A percentile compares a stretch with the other conserved stretches of the same genome.
Evolutionary conservation across 2,888 invertebrate species (phyloP).

Genomic region (Drosophila bunnanda): DNA sequence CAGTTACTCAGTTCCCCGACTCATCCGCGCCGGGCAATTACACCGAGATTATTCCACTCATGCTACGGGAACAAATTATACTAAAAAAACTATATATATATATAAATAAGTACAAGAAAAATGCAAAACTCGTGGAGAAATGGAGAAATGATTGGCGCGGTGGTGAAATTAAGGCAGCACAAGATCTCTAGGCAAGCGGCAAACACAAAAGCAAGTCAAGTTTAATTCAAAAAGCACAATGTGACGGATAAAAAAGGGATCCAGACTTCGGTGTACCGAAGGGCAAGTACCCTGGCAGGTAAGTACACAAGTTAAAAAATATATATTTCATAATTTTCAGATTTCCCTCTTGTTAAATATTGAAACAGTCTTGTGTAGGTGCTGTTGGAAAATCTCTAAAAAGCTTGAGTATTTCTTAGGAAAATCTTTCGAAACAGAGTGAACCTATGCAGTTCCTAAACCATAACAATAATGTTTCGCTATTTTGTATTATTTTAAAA

Average conservation of each 20-base stretch:
- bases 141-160: conserved; percentile 8
- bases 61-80: conserved; percentile 47
- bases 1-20: conserved; percentile 40
- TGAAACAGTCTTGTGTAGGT: too few species aligned
- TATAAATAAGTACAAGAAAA: conserved; percentile 2
- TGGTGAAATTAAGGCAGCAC: conserved; percentile 24
- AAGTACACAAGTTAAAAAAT: too few species aligned
- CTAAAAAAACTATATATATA: conserved; percentile 14
- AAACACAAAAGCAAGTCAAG: conserved; percentile 25
- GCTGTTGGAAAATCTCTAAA: background rate
- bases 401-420: background rate
- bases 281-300: conserved; percentile 29
- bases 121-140: conserved; percentile 37
- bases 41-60: conserved; percentile 52
- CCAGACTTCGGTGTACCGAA: conserved; percentile 40
- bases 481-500: too few species aligned
- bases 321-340: too few species aligned
- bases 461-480: too few species aligned
- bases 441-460: background rate
- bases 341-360: too few species aligned
- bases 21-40: conserved; percentile 49
- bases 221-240: conserved; percentile 25
- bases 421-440: background rate
- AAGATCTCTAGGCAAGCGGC: conserved; percentile 39
- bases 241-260: conserved; percentile 15